Base-by-base conservation (phyloP, 2,888 invertebrate species). In the Drosophila picticornis region DNA sequence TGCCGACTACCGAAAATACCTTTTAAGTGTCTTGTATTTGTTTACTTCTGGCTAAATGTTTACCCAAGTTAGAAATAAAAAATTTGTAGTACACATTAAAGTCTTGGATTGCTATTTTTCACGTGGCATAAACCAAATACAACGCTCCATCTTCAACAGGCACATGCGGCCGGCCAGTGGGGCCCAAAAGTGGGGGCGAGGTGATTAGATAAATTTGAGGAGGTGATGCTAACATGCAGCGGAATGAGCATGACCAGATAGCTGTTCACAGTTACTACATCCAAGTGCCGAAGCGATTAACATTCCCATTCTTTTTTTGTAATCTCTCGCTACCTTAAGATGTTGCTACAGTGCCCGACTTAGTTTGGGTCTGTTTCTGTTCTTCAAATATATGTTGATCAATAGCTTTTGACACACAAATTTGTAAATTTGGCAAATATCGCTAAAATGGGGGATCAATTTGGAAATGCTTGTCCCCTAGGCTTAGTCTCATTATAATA, bases 11-110 rank as follows among this genome's bases (percentile, higher is more conserved):
- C 77, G 77, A 81, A 86, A 87, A 85, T 85, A 83, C 85, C 88
- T 85, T 82, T 85, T 88, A 85, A 85, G 85, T 85, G 88, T 79
- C 81, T 83, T 85, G 79, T 83, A 85, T 85, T 85, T 85, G 85
- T 85, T 85, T 85, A 85, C 88, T 88, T 85, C 85, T 76, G 71
- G 81, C 81, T 83, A 81, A 85, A 85, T 85, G 88, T 85, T 85
- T 85, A 85, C 73, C 85, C 79, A 81, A 88, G 77, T 83, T 83
- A 70, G 83, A 85, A 75, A 85, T 81, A 88, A 84, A 84, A 83
- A 85, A 81, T 60, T 29, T 84, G 75, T 88, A 88, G 84, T 76
- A 85, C 77, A 76, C 83, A 84, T 87, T 66, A 78, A 87, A 83
- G 77, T 87, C 81, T 77, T 81, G 78, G 84, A 82, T 80, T 84